Evolutionary conservation across 1,140 invertebrate species (phyloP).

Genomic region (Musca vetustissima): DNA sequence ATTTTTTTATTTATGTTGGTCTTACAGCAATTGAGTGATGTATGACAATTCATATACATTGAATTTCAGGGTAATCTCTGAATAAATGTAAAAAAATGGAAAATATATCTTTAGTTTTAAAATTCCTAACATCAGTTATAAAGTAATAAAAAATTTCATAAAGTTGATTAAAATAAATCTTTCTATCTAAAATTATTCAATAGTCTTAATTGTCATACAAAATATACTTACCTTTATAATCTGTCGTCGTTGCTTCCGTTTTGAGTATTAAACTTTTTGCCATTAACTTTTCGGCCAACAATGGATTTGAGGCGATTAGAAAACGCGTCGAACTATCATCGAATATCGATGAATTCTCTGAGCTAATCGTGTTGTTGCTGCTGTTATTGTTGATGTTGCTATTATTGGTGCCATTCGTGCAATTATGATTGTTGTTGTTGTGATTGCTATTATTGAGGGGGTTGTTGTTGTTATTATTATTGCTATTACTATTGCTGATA

Average conservation of each 20-base stretch:
- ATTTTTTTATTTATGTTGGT: no score
- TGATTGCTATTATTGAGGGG: slow-evolving; percentile 34
- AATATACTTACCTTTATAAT: slow-evolving; percentile 30
- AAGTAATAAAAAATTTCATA: no score
- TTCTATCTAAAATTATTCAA: not conserved
- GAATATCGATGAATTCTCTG: slow-evolving; percentile 2
- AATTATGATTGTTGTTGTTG: slow-evolving; percentile 4
- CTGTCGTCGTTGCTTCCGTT: slow-evolving; percentile 11
- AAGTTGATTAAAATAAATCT: no score
- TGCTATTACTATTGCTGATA: not conserved
- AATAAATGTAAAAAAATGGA: no score
- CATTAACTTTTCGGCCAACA: slow-evolving; percentile 52
- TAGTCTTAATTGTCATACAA: not conserved
- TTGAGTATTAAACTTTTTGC: slow-evolving; percentile 35
- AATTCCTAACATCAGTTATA: no score
- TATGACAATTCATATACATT: no score
- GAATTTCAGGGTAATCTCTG: no score
- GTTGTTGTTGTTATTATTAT: not conserved
- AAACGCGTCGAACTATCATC: slow-evolving; percentile 35
- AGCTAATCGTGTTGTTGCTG: slow-evolving; percentile 26
- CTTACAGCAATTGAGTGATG: no score
- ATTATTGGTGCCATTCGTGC: slow-evolving; percentile 24
- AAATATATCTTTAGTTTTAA: no score
- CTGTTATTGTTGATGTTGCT: slow-evolving; percentile 25
- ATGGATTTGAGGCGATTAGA: slow-evolving; percentile 48